phyloP scores from a whole-genome alignment of 2,113 vertebrate genomes.

The Nothobranchius kuhntae region DNA sequence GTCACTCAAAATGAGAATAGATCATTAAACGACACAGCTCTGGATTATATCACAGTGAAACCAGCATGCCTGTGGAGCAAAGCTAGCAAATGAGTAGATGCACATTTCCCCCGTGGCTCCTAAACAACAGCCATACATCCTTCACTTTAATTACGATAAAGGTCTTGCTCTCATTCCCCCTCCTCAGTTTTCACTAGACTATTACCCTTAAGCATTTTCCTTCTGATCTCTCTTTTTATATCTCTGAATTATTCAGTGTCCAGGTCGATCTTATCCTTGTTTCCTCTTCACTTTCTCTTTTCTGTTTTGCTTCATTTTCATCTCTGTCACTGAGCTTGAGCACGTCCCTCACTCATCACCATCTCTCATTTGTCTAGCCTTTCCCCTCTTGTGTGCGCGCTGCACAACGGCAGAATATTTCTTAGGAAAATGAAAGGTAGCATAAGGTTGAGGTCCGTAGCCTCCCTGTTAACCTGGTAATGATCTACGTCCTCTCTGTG shows the following conservation, averaged over 20 bases:
- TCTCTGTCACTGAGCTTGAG: constrained; percentile 41
- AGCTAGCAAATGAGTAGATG: constrained; percentile 67
- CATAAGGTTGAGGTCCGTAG: constrained; percentile 62
- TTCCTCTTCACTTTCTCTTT: constrained; percentile 8
- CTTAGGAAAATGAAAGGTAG: constrained; percentile 61
- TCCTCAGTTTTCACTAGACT: constrained; percentile 29
- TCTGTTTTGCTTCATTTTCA: constrained; percentile 33
- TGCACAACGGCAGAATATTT: constrained; percentile 50
- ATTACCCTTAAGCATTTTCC: constrained; percentile 30
- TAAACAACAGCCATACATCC: constrained; percentile 66
- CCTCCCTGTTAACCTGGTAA: constrained; percentile 68
- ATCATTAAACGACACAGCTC: constrained; percentile 62
- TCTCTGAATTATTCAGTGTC: constrained; percentile 10
- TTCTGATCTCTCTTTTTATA: constrained; percentile 2
- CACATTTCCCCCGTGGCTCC: constrained; percentile 64
- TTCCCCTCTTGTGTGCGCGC: constrained; percentile 53
- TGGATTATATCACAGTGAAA: constrained; percentile 62
- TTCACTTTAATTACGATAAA: constrained; percentile 70
- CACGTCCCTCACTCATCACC: constrained; percentile 51
- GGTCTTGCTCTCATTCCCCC: constrained; percentile 37
- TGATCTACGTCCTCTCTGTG: constrained; percentile 70
- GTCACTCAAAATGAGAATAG: constrained; percentile 65
- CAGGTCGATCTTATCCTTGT: not conserved
- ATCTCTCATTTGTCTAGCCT: constrained; percentile 64
- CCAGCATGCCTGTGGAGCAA: constrained; percentile 66